Evolutionary conservation across 2,113 vertebrate genomes (phyloP).

Genomic region (Scortum barcoo): DNA sequence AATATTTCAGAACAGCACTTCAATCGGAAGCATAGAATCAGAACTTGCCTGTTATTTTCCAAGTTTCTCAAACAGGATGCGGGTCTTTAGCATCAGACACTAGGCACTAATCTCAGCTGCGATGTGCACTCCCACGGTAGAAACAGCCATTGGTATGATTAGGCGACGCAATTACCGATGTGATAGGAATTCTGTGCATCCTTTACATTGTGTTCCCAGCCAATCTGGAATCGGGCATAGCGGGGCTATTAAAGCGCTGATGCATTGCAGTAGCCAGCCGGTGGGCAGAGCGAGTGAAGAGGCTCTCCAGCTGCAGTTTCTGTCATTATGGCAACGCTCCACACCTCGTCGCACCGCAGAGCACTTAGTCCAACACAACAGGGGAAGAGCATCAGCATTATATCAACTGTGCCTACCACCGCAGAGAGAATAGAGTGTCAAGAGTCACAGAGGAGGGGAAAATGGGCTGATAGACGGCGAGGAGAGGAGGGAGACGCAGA

Average conservation of each 20-base stretch:
- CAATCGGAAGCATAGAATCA: not conserved
- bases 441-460: conserved; percentile 65
- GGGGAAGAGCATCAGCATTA: conserved; percentile 68
- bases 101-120: conserved; percentile 25
- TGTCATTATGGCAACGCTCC: conserved; percentile 71
- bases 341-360: conserved; percentile 68
- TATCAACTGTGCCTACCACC: conserved; percentile 61
- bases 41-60: not conserved
- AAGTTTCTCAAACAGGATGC: not conserved
- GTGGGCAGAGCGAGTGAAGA: conserved; percentile 66
- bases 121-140: conserved; percentile 24
- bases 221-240: conserved; percentile 52
- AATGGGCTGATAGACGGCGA: conserved; percentile 58
- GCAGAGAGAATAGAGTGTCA: conserved; percentile 66
- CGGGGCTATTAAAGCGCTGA: conserved; percentile 62
- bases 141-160: conserved; percentile 46
- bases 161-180: conserved; percentile 36
- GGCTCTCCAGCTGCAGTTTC: conserved; percentile 69
- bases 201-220: conserved; percentile 49
- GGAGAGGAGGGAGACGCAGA: conserved; percentile 41
- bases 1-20: not conserved
- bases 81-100: not conserved
- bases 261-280: conserved; percentile 70
- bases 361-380: conserved; percentile 74
- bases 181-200: conserved; percentile 29